These are phyloP conservation scores for Epinotia ramella DNA, from an alignment of 2,888 invertebrate genomes.

Conservation along the genomic window DNA sequence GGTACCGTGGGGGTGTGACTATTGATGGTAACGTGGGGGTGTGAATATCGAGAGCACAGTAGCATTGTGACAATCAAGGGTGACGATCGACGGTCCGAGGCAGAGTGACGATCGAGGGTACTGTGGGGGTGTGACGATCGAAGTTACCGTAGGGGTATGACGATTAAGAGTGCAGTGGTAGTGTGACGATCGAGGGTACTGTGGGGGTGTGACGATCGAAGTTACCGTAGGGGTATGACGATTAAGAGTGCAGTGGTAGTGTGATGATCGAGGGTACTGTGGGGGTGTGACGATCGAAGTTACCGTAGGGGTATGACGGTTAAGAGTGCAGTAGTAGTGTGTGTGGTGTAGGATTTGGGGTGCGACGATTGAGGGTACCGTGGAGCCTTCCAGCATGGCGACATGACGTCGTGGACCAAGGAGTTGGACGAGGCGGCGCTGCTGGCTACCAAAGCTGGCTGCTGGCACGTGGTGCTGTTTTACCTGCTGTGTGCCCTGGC, in stretches of 20 bases:
- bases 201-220: background rate
- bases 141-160: background rate
- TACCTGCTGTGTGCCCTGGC: conserved; percentile 87
- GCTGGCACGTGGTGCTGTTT: conserved; percentile 87
- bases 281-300: background rate
- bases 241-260: background rate
- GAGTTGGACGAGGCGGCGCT: conserved; percentile 85
- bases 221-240: background rate
- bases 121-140: background rate
- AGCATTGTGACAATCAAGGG: background rate
- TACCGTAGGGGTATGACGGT: background rate
- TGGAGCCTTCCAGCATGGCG: conserved; percentile 50
- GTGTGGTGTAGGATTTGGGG: background rate
- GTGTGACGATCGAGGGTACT: background rate
- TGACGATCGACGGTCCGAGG: background rate
- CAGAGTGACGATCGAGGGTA: background rate
- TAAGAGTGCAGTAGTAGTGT: background rate
- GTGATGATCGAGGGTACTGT: background rate
- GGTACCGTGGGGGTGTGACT: no score
- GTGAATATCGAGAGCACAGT: background rate
- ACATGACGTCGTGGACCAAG: conserved; percentile 74
- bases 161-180: background rate
- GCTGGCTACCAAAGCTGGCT: conserved; percentile 87
- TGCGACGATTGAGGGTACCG: background rate
- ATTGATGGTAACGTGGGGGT: no score